A percentile compares a stretch with the other conserved stretches of the same genome.
Evolutionary conservation across 37 sponge, comb jelly and placozoan genomes (phyloP).

Genomic region (Lycopodina hypogea): DNA sequence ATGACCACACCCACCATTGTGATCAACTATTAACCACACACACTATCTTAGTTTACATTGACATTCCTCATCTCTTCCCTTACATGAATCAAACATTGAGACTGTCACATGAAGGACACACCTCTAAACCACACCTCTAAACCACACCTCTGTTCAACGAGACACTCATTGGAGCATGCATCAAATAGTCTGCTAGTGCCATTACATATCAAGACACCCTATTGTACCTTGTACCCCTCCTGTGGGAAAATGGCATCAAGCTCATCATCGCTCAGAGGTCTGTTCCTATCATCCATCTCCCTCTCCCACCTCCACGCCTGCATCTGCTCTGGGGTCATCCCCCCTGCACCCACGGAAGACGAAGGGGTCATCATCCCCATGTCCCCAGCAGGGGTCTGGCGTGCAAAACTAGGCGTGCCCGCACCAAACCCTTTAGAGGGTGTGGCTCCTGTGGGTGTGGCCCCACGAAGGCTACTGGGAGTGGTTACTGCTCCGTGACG

Average conservation of each 20-base stretch:
- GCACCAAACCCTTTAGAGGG: slow-evolving; percentile 47
- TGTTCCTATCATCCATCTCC: slow-evolving; percentile 93
- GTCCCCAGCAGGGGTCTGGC: slow-evolving; percentile 65
- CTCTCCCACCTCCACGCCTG: slow-evolving; percentile 92
- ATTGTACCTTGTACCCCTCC: slow-evolving; percentile 87
- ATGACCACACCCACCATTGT: too few relatives aligned
- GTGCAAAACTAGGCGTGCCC: slow-evolving; percentile 57
- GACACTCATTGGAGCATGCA: too few relatives aligned
- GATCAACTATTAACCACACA: too few relatives aligned
- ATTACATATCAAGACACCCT: neutral
- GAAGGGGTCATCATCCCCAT: slow-evolving; percentile 79
- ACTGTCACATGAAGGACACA: too few relatives aligned
- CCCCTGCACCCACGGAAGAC: slow-evolving; percentile 47
- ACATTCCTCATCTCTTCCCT: too few relatives aligned
- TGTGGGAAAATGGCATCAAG: slow-evolving; percentile 93
- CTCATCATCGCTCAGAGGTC: slow-evolving; percentile 90
- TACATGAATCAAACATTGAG: too few relatives aligned
- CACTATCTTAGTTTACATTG: too few relatives aligned
- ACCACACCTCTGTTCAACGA: too few relatives aligned
- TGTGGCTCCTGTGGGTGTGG: slow-evolving; percentile 42
- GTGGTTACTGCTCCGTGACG: slow-evolving; percentile 49
- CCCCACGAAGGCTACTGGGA: slow-evolving; percentile 4
- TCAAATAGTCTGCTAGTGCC: too few relatives aligned
- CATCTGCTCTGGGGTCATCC: slow-evolving; percentile 99
- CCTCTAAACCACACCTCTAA: neutral